Evolutionary conservation across 2,888 invertebrate species (phyloP), one percentile per base, ranked within the genome.

Genomic region (Stramonita haemastoma): DNA sequence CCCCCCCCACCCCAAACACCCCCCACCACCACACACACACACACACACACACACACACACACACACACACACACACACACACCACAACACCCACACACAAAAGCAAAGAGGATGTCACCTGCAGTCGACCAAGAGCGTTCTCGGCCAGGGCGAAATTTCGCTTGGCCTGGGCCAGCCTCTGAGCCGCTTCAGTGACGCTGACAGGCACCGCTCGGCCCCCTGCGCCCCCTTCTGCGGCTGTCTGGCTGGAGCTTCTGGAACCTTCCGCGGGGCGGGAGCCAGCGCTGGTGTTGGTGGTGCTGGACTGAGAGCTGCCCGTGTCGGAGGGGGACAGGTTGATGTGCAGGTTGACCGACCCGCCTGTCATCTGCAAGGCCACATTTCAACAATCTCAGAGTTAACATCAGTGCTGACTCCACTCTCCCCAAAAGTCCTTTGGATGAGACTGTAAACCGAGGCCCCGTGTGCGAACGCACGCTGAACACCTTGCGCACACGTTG

Each of bases 111-210:
- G 13, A 19, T n/a, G 90, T 90, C 88, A 95, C 95, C 93, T 97
- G 97, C 81, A 97, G 93, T 79, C 96, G 94, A 86, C 95, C 95
- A 36, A 97, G 95, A 1, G 96, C 95, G 84, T 96, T 95, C 91
- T 96, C 96, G 4, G 97, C 97, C 77, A 96, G 95, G 77, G 96
- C 94, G 84, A 97, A 92, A 97, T 97, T 97, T 79, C 95, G 94
- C 32, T 95, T 93, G 6, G 96, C 95, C 86, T 95, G 95, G 86
- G 95, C 94, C 57, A 95, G 93, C 81, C 96, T 94, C 84, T 95
- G 94, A 77, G 95, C 94, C 5, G 96, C 94, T 84, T 95, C 95
- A 89, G 94, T 95, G 34, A 93, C 91, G 70, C 90, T 90, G 57
- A 90, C 91, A 29, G 36, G 8, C n/a, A 87, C n/a, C 1, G n/a